Percentiles rank a stretch among this genome's conserved stretches.
These are phyloP conservation scores for Tetramorium simillimum DNA, from an alignment of 1,140 invertebrate genomes.

Conservation along the genomic window DNA sequence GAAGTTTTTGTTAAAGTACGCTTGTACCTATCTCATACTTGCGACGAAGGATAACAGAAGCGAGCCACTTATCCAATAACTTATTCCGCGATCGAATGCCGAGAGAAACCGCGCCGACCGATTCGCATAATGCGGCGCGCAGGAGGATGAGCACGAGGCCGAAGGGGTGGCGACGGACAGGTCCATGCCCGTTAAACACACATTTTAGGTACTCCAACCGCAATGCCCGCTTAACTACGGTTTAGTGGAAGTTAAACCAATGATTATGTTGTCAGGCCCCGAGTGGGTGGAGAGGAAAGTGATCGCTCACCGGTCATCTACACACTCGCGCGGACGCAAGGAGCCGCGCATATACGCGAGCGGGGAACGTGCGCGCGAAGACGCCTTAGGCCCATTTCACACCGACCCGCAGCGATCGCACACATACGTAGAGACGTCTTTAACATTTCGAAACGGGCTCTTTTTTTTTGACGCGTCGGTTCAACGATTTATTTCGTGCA, in stretches of 20 bases:
- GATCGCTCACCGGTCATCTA: slow-evolving; percentile 80
- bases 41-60: not conserved
- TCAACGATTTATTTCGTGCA: not conserved
- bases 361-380: not conserved
- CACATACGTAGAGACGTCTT: not conserved
- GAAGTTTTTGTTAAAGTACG: too few species aligned
- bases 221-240: slow-evolving; percentile 83
- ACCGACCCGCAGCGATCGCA: not conserved
- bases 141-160: slow-evolving; percentile 47
- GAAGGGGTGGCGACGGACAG: slow-evolving; percentile 48
- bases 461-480: not conserved
- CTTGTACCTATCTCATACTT: too few species aligned
- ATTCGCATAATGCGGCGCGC: slow-evolving; percentile 55
- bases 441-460: not conserved
- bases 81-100: slow-evolving; percentile 29
- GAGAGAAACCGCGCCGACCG: slow-evolving; percentile 38
- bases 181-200: slow-evolving; percentile 79
- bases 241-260: slow-evolving; percentile 84
- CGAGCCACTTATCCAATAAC: slow-evolving; percentile 54
- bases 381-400: slow-evolving; percentile 35
- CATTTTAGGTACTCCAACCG: slow-evolving; percentile 83
- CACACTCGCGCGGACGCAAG: slow-evolving; percentile 49
- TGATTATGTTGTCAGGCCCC: slow-evolving; percentile 84
- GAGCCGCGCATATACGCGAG: slow-evolving; percentile 36
- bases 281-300: slow-evolving; percentile 82